phyloP scores from a whole-genome alignment of 2,797 vertebrate genomes.

The Phyllotis vaccarum region DNA sequence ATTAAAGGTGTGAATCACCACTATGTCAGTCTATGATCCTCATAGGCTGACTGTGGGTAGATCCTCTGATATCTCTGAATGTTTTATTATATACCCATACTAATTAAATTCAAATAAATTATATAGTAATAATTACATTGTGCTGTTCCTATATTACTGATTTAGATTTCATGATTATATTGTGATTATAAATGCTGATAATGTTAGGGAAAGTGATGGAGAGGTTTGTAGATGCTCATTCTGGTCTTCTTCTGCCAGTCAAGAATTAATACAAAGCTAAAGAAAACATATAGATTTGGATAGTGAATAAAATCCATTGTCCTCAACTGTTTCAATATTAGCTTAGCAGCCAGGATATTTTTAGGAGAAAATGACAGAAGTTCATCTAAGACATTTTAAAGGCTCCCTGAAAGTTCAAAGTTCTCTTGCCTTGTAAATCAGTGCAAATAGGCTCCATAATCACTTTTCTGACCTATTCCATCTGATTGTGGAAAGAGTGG shows the following conservation, averaged over 20 bases:
- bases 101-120: slow-evolving; percentile 23
- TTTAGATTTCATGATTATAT: background rate
- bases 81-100: no score
- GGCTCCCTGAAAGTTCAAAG: background rate
- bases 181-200: background rate
- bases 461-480: background rate
- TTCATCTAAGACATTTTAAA: background rate
- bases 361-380: background rate
- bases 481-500: background rate
- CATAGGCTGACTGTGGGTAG: no score
- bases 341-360: background rate
- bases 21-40: no score
- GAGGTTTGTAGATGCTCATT: background rate
- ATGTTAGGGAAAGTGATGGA: background rate
- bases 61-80: no score
- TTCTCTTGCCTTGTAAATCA: background rate
- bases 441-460: accelerated
- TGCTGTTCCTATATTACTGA: background rate
- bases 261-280: slow-evolving; percentile 29
- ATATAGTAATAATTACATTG: background rate
- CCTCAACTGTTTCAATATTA: background rate
- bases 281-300: background rate
- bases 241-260: background rate
- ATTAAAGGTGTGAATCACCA: no score
- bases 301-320: background rate